Evolutionary conservation across 2,888 invertebrate genomes (phyloP).

Genomic region (Plusia festucae): DNA sequence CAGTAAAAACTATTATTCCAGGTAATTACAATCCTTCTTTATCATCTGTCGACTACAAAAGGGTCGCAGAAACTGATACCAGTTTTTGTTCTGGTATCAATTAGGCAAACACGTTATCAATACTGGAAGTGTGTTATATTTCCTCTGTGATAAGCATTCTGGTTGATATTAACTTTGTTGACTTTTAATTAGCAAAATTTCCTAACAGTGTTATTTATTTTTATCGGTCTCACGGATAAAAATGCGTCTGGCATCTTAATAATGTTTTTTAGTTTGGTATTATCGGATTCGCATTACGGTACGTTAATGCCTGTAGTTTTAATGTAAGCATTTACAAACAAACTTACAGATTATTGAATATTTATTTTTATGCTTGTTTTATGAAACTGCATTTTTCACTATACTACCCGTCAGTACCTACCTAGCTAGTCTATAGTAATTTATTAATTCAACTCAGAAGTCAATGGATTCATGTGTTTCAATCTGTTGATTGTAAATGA

Average conservation of each 20-base stretch:
- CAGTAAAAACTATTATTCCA: not conserved
- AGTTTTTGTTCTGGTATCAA: conserved; percentile 46
- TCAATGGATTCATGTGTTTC: too few relatives aligned
- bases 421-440: too few relatives aligned
- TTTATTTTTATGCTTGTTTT: too few relatives aligned
- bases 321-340: not conserved
- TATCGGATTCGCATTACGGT: not conserved
- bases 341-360: not conserved
- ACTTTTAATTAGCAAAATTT: conserved; percentile 56
- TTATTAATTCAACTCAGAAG: too few relatives aligned
- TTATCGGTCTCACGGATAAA: conserved; percentile 45
- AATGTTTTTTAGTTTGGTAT: not conserved
- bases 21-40: not conserved
- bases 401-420: too few relatives aligned
- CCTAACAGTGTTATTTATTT: conserved; percentile 38
- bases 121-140: conserved; percentile 58
- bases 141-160: conserved; percentile 57
- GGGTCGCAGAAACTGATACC: conserved; percentile 12
- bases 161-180: conserved; percentile 54
- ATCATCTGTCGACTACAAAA: not conserved
- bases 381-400: too few relatives aligned
- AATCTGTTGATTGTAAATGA: too few relatives aligned
- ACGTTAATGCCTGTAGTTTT: not conserved
- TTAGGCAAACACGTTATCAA: conserved; percentile 52
- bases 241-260: conserved; percentile 15